Percentiles rank a stretch among this genome's conserved stretches.
Evolutionary conservation across 2,888 invertebrate genomes (phyloP).

Genomic region (Bhutanitis thaidina): DNA sequence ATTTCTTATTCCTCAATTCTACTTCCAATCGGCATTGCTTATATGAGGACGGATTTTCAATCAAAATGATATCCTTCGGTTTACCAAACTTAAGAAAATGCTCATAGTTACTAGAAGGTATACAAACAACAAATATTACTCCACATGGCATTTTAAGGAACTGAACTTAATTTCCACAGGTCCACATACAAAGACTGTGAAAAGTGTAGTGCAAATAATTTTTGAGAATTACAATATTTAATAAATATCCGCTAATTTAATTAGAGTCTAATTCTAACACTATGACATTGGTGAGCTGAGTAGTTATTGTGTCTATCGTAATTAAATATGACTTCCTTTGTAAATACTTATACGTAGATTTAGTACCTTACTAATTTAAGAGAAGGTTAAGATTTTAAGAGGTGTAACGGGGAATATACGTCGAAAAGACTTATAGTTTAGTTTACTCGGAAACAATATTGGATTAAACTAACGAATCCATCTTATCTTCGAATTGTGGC

Average conservation of each 20-base stretch:
- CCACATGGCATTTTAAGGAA: constrained; percentile 74
- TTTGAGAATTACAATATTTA: not conserved
- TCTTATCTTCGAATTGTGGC: no score
- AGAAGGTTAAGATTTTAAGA: no score
- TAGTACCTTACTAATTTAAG: no score
- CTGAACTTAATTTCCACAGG: not conserved
- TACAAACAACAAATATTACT: constrained; percentile 84
- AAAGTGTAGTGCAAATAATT: not conserved
- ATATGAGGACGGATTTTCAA: constrained; percentile 34
- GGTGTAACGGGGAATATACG: no score
- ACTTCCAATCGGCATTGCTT: constrained; percentile 56
- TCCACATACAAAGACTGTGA: not conserved
- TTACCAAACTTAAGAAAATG: constrained; percentile 78
- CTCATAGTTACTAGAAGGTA: constrained; percentile 85
- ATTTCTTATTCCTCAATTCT: constrained; percentile 60
- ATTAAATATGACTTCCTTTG: not conserved
- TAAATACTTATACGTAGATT: not conserved
- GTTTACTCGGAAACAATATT: no score
- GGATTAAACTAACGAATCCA: no score
- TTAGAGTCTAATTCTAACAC: constrained; percentile 7
- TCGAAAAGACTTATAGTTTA: no score
- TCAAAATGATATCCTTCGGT: constrained; percentile 48
- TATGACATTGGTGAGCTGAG: not conserved
- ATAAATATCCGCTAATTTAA: constrained; percentile 12
- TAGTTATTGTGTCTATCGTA: constrained; percentile 10